A percentile compares a stretch with the other conserved stretches of the same genome.
phyloP scores from a whole-genome alignment of 2,113 vertebrate genomes.

The Myotis lucifugus region DNA sequence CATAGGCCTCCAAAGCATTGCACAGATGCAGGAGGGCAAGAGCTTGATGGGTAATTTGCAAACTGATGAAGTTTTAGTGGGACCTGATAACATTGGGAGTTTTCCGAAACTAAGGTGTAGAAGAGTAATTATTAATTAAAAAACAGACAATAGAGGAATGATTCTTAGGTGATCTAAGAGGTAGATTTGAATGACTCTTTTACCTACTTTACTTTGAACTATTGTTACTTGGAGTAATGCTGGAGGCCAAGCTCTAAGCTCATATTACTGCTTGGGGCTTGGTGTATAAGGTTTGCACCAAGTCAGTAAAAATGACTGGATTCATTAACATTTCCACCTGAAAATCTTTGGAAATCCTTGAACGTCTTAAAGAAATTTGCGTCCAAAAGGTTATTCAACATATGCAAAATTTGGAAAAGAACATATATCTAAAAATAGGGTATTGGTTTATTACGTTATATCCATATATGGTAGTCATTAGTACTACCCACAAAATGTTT shows the following conservation, averaged over 20 bases:
- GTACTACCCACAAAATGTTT: neutral
- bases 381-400: neutral
- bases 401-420: neutral
- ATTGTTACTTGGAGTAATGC: neutral
- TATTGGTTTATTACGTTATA: neutral
- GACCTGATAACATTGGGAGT: neutral
- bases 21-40: neutral
- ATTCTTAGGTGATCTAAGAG: neutral
- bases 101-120: neutral
- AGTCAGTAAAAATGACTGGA: neutral
- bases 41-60: neutral
- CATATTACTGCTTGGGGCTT: neutral
- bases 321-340: neutral
- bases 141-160: neutral
- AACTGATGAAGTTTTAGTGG: neutral
- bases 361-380: neutral
- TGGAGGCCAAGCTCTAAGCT: neutral
- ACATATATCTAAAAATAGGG: neutral
- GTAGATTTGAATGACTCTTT: neutral
- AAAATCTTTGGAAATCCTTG: neutral
- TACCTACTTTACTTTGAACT: neutral
- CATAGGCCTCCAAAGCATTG: neutral
- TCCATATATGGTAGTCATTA: neutral
- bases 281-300: neutral
- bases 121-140: neutral